A percentile compares a stretch with the other conserved stretches of the same genome.
These are phyloP conservation scores for Otolemur garnettii DNA, from an alignment of 2,113 vertebrate species.

Conservation along the genomic window DNA sequence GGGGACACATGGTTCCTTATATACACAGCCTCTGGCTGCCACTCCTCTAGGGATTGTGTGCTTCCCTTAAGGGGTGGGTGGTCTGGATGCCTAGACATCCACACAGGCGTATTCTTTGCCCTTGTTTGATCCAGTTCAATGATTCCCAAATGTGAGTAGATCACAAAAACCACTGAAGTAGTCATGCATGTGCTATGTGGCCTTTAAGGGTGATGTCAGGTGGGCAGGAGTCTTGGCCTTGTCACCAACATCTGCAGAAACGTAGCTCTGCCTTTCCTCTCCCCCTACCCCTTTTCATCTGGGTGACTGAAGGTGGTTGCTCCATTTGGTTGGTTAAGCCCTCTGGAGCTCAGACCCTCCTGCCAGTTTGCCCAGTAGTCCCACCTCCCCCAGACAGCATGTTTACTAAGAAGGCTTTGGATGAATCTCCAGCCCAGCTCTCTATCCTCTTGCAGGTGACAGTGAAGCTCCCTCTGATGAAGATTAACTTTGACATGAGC, in stretches of 20 bases:
- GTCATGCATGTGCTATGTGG: not conserved
- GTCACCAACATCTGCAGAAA: not conserved
- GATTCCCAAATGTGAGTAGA: not conserved
- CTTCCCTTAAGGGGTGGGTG: not conserved
- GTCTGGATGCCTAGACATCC: not conserved
- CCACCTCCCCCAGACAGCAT: not conserved
- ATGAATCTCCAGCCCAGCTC: not conserved
- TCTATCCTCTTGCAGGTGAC: conserved; percentile 88
- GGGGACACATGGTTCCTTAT: rapidly evolving
- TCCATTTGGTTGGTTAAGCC: not conserved
- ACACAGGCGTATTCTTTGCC: not conserved
- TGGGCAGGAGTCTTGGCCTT: rapidly evolving
- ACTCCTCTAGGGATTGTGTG: rapidly evolving
- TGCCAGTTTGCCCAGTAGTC: not conserved
- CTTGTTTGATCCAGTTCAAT: not conserved
- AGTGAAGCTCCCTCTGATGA: conserved; percentile 91
- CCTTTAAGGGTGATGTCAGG: too few species aligned
- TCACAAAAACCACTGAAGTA: not conserved
- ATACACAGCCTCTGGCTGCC: not conserved
- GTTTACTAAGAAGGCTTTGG: not conserved
- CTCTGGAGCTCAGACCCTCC: too few species aligned
- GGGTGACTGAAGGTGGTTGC: not conserved
- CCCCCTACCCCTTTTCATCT: not conserved
- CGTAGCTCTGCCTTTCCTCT: not conserved
- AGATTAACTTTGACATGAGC: conserved; percentile 94